phyloP scores from a whole-genome alignment of 2,113 vertebrate genomes.

The Tringa solitaria region DNA sequence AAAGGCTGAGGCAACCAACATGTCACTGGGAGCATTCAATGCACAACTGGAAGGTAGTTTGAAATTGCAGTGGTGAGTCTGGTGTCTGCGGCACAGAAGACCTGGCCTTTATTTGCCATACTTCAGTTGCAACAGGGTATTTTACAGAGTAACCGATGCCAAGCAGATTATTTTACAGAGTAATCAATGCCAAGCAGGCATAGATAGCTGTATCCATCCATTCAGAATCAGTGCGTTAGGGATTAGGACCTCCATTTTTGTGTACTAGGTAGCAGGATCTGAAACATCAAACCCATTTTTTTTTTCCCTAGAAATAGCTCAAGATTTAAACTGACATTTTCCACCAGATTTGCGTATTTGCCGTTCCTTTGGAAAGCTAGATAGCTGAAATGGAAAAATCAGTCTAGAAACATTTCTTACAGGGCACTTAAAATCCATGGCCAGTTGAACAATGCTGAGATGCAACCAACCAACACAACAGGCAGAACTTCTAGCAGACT shows the following conservation, averaged over 20 bases:
- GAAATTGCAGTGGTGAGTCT: not conserved
- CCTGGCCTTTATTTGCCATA: not conserved
- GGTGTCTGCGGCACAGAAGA: not conserved
- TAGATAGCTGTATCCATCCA: not conserved
- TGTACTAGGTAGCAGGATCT: not conserved
- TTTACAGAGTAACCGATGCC: not conserved
- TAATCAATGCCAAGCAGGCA: not conserved
- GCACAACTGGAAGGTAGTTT: not conserved
- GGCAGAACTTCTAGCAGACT: not conserved
- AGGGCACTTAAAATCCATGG: not conserved
- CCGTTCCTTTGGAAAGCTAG: not conserved
- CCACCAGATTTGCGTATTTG: not conserved
- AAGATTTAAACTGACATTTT: not conserved
- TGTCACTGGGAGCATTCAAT: not conserved
- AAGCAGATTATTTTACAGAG: no score
- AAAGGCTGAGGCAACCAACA: not conserved
- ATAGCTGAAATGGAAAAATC: not conserved
- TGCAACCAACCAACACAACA: not conserved
- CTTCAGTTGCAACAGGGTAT: not conserved
- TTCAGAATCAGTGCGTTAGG: not conserved
- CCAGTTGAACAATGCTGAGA: not conserved
- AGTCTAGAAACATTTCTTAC: fast-evolving
- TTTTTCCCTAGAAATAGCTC: not conserved
- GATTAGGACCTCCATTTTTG: not conserved
- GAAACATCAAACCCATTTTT: not conserved